Percentiles rank a stretch among this genome's conserved stretches.
These are phyloP conservation scores for Anser cygnoides DNA, from an alignment of 2,113 vertebrate species.

Conservation along the genomic window DNA sequence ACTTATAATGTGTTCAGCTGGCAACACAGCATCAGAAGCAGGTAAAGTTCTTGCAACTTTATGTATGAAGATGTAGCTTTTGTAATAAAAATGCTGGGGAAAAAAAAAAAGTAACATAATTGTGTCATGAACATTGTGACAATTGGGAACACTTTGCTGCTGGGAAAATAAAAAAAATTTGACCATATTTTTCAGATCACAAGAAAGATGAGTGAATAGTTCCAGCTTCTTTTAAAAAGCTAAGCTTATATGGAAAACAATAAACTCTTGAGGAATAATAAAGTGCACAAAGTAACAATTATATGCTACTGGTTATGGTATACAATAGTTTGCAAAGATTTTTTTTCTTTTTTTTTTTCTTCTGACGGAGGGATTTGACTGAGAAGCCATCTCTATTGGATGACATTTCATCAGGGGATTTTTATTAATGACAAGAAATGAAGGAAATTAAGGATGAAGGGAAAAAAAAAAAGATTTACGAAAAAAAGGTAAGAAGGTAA, in stretches of 20 bases:
- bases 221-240: background rate
- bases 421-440: background rate
- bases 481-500: background rate
- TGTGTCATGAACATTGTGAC: background rate
- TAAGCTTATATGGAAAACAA: background rate
- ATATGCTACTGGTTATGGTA: background rate
- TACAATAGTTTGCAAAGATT: background rate
- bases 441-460: background rate
- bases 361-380: background rate
- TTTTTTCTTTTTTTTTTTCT: background rate
- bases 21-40: background rate
- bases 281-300: background rate
- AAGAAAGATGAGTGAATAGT: background rate
- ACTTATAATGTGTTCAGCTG: background rate
- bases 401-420: background rate
- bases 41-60: background rate
- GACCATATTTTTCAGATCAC: background rate
- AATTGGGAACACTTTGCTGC: background rate
- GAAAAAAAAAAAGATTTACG: background rate
- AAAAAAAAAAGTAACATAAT: background rate
- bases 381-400: background rate
- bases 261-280: background rate
- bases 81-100: background rate
- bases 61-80: background rate
- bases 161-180: background rate